Percentiles rank a stretch among this genome's conserved stretches.
Evolutionary conservation across 1,140 invertebrate genomes (phyloP).

Genomic region (Brachionus rotundiformis): DNA sequence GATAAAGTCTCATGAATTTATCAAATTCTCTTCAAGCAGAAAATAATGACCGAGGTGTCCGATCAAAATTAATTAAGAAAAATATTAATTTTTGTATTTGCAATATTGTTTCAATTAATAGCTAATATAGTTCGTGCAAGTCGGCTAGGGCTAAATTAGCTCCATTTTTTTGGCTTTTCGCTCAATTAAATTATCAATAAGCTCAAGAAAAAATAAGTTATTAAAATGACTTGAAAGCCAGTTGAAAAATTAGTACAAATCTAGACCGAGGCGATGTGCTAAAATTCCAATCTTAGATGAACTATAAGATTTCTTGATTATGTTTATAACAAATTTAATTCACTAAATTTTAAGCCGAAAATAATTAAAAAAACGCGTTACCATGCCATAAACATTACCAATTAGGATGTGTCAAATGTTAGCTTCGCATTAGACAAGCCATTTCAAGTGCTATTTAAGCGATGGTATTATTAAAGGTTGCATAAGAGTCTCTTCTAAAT

Average conservation of each 20-base stretch:
- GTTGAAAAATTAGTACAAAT: conserved; percentile 28
- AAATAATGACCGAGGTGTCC: conserved; percentile 4
- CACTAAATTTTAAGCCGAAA: background rate
- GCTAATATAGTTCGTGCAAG: conserved; percentile 2
- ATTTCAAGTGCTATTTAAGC: conserved; percentile 27
- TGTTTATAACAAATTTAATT: conserved; percentile 17
- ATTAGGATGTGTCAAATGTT: conserved; percentile 12
- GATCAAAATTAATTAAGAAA: conserved; percentile 12
- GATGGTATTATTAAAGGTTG: background rate
- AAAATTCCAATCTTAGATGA: conserved; percentile 16
- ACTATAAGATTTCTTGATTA: conserved; percentile 24
- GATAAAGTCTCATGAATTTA: conserved; percentile 9
- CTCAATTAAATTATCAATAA: conserved; percentile 40
- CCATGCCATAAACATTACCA: background rate
- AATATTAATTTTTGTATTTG: background rate
- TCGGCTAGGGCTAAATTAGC: conserved; percentile 1
- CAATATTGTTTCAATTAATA: conserved; percentile 9
- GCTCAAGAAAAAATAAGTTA: background rate
- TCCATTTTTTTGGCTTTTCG: conserved; percentile 14
- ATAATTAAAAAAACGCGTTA: background rate
- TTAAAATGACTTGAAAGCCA: background rate
- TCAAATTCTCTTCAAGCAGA: background rate
- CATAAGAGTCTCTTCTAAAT: conserved; percentile 4
- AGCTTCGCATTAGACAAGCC: background rate
- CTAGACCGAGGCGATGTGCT: background rate